These are phyloP conservation scores for Lophura nycthemera DNA, from an alignment of 2,113 vertebrate species.

Conservation along the genomic window DNA sequence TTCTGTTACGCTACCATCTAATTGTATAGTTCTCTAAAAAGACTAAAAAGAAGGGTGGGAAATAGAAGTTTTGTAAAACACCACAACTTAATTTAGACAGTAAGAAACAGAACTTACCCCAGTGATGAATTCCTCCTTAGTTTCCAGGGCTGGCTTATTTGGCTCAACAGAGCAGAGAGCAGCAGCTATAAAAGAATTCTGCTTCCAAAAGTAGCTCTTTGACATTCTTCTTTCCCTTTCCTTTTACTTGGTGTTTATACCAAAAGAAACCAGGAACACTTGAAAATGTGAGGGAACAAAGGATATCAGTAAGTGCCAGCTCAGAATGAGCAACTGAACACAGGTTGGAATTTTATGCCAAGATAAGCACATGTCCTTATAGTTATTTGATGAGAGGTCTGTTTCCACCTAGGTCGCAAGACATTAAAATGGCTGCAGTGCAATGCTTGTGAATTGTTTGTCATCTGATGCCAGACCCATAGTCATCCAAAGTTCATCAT, in stretches of 20 bases:
- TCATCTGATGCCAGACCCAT: neutral
- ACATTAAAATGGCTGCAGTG: neutral
- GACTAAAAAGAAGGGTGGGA: accelerated
- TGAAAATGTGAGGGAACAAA: neutral
- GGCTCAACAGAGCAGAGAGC: neutral
- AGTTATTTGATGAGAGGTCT: neutral
- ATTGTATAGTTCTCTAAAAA: neutral
- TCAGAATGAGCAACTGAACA: neutral
- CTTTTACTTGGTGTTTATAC: neutral
- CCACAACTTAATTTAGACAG: neutral
- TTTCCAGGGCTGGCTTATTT: neutral
- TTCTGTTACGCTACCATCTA: neutral
- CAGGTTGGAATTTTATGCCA: neutral
- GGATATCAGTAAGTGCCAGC: accelerated
- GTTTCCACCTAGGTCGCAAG: neutral
- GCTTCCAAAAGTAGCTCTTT: neutral
- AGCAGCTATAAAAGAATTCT: neutral
- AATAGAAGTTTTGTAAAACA: neutral
- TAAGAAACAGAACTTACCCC: constrained; percentile 24
- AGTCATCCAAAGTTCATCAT: neutral
- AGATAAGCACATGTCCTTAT: neutral
- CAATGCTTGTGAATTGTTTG: neutral
- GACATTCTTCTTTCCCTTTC: neutral
- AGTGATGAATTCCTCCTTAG: neutral
- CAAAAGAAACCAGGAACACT: neutral